Conservation (phyloP, 2,797 vertebrate species). For the Lindbergichthys nudifrons region DNA sequence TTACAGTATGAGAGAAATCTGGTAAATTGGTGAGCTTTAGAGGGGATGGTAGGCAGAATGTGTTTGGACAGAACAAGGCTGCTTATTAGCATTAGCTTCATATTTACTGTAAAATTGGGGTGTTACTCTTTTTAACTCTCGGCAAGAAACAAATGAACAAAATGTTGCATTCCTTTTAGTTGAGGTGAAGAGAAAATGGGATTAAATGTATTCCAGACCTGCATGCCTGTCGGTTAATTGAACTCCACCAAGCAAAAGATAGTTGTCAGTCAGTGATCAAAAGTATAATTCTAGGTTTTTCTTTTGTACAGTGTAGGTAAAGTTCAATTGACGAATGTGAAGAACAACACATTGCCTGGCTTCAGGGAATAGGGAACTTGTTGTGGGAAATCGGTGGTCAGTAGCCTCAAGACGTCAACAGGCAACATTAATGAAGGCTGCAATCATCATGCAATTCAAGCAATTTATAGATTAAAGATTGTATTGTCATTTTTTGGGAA, state of each 20-base stretch:
- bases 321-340: background rate
- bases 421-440: too few species aligned
- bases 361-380: background rate
- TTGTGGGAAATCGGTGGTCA: background rate
- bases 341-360: background rate
- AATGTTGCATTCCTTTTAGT: too few species aligned
- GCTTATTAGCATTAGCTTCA: background rate
- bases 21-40: background rate
- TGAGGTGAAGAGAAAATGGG: background rate
- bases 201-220: background rate
- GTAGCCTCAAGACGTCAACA: too few species aligned
- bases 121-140: background rate
- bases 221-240: background rate
- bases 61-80: too few species aligned
- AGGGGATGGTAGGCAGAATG: too few species aligned
- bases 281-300: background rate
- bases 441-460: background rate
- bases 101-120: background rate
- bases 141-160: background rate
- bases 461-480: background rate
- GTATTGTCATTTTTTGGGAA: too few species aligned
- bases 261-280: slow-evolving; percentile 19
- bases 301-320: background rate
- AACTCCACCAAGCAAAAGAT: slow-evolving; percentile 16
- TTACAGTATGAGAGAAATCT: background rate